Evolutionary conservation across 2,113 vertebrate species (phyloP), one percentile per base, ranked within the genome.

Genomic region (Candoia aspera): DNA sequence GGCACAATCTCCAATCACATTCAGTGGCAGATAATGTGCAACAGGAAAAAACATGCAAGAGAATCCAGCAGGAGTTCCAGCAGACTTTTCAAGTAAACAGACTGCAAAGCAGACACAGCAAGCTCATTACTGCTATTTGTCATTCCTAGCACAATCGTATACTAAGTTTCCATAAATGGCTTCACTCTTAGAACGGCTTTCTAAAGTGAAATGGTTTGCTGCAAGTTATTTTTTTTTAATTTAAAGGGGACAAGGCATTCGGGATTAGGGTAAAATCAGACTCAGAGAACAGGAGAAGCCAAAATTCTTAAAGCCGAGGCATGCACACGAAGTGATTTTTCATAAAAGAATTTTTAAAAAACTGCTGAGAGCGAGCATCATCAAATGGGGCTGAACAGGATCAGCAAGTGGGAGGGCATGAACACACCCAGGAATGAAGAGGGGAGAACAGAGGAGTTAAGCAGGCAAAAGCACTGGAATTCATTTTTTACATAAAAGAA

Each of bases 341-440:
- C 42, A n/a, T 23, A 8, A 2, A 84, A 29, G 21, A 37, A 64
- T 64, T 23, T 13, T 42, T 37, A 37, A 79, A 79, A 53, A 92
- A 62, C 87, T 84, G 86, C 86, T 53, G 86, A 92, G 59, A 92
- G 73, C 11, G 5, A 84, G 58, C 87, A 92, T 55, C 91, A 85
- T 89, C 46, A 89, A 37, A 85, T 46, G 49, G 86, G 87, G n/a
- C 73, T 89, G 87, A 89, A 92, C 87, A 89, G 73, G 73, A 84
- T 84, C 91, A 85, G 87, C 73, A 62, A 84, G 58, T 62, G 87
- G 58, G 87, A 62, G 57, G 68, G 8, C 4, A 89, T 17, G 49
- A 62, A 42, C 87, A 92, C 87, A 92, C 87, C 91, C 87, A 92
- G 46, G 19, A 60, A 64, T 53, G 29, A 33, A 46, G 37, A 5